Conservation (phyloP, 2,797 vertebrate genomes). For the Poliocrania exsul region DNA sequence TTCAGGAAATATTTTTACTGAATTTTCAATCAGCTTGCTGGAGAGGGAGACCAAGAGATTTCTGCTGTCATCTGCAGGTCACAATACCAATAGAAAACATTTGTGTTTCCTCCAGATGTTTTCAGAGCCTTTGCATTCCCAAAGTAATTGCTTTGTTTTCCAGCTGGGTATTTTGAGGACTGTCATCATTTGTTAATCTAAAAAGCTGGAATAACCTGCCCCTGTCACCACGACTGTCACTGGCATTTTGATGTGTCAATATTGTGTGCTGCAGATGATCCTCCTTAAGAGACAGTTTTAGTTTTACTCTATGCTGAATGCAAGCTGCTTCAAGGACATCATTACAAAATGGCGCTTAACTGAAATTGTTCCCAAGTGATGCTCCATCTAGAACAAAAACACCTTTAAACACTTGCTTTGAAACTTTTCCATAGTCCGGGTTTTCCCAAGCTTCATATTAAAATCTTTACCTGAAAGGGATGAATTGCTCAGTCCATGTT, state of each 20-base stretch:
- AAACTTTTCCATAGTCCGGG: conserved; percentile 65
- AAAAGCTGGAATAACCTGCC: conserved; percentile 32
- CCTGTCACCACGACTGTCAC: conserved; percentile 18
- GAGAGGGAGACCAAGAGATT: neutral
- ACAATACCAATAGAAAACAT: neutral
- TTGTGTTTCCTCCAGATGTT: conserved; percentile 45
- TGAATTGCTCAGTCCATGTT: neutral
- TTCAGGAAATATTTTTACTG: neutral
- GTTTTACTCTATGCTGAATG: conserved; percentile 1
- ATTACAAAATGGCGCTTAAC: conserved; percentile 27
- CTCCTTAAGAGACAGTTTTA: conserved; percentile 20
- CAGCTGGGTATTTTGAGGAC: conserved; percentile 38
- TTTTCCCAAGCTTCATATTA: conserved; percentile 54
- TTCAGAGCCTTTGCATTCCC: conserved; percentile 18
- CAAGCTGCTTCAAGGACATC: conserved; percentile 66
- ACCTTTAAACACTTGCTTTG: conserved; percentile 67
- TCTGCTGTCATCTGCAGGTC: conserved; percentile 38
- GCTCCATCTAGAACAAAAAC: conserved; percentile 47
- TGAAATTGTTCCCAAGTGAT: conserved; percentile 72
- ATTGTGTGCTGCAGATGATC: neutral
- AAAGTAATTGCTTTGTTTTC: conserved; percentile 47
- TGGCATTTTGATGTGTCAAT: conserved; percentile 35
- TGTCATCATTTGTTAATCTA: conserved; percentile 34
- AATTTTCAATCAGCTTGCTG: neutral
- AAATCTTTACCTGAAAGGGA: conserved; percentile 47